Percentiles rank a stretch among this genome's conserved stretches.
Evolutionary conservation across 2,113 vertebrate genomes (phyloP).

Genomic region (Miniopterus natalensis): DNA sequence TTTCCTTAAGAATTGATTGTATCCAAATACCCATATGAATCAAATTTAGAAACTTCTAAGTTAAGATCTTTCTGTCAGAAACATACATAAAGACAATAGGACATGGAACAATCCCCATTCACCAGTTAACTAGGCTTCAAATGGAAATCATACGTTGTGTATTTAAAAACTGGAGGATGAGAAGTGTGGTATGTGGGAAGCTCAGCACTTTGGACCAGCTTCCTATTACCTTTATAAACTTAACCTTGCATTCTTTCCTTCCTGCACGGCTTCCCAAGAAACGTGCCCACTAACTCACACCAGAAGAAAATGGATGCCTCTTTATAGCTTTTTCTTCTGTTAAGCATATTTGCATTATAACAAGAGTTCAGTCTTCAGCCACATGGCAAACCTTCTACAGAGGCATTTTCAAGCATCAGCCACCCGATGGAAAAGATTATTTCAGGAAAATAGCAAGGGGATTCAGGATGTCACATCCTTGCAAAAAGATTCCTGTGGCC

Average conservation of each 20-base stretch:
- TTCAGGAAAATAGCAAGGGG: neutral
- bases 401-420: neutral
- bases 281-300: neutral
- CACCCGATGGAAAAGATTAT: neutral
- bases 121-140: constrained; percentile 3
- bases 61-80: constrained; percentile 34
- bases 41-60: neutral
- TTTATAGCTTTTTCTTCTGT: neutral
- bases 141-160: neutral
- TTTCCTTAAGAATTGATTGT: constrained; percentile 48
- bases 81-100: neutral
- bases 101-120: neutral
- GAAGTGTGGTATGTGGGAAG: neutral
- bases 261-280: neutral
- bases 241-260: neutral
- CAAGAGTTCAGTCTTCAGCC: neutral
- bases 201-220: neutral
- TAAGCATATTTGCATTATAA: neutral
- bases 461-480: neutral
- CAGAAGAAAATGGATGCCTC: neutral
- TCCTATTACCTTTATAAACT: neutral
- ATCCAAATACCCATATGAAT: neutral
- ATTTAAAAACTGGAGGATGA: neutral
- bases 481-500: neutral
- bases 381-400: neutral